These are phyloP conservation scores for Castor canadensis DNA, from an alignment of 2,113 vertebrate species.

Conservation along the genomic window DNA sequence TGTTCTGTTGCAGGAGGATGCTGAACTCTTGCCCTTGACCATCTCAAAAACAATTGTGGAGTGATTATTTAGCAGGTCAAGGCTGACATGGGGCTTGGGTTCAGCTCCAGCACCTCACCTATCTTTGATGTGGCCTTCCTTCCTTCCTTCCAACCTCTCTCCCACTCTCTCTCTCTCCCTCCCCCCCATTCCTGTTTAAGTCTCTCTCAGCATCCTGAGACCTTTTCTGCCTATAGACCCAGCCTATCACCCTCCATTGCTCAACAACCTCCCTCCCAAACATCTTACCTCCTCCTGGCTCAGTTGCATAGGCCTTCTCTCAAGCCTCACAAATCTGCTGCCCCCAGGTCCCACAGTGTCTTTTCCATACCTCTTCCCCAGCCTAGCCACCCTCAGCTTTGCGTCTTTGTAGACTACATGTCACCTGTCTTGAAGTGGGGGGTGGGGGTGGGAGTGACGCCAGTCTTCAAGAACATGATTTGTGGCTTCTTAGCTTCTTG, in stretches of 20 bases:
- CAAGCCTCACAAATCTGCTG: too few relatives aligned
- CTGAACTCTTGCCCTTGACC: not conserved
- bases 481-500: too few relatives aligned
- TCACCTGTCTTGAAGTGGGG: too few relatives aligned
- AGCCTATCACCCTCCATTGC: too few relatives aligned
- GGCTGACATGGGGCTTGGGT: not conserved
- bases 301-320: too few relatives aligned
- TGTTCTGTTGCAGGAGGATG: not conserved
- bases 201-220: too few relatives aligned
- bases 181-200: too few relatives aligned
- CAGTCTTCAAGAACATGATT: not conserved
- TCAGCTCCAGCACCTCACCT: not conserved
- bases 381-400: not conserved
- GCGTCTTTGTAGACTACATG: not conserved
- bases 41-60: not conserved
- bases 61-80: not conserved
- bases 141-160: rapidly evolving
- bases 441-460: too few relatives aligned
- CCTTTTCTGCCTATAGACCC: not conserved
- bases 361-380: not conserved
- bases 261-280: not conserved
- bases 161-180: too few relatives aligned
- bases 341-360: not conserved
- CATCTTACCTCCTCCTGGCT: rapidly evolving
- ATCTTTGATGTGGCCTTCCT: not conserved